Base-by-base conservation (phyloP, 30 jellyfish, hydroid and myxozoan species). In the Morbakka virulenta region DNA sequence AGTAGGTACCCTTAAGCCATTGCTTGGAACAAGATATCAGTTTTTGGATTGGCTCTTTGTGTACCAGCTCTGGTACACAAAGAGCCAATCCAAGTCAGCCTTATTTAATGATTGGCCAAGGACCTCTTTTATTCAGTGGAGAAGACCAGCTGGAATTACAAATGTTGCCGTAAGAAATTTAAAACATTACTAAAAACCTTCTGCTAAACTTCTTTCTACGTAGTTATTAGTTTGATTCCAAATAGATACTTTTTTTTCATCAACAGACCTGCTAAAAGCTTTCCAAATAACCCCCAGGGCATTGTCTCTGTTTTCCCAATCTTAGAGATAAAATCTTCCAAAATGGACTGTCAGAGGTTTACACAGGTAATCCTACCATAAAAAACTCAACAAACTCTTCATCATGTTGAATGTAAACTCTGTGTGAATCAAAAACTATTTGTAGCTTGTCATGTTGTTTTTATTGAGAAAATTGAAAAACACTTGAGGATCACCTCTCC, bases 261-360 rank as follows among this genome's bases (percentile, higher is more conserved):
- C 88, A 67, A 76, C 28, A 69, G 88, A 13, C 75, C 88, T 30
- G 88, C 63, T 27, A 76, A 35, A 14, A 76, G 84, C 67, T 76
- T 57, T 76, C 86, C 86, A 30, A 74, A 74, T 34, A 74, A 81
- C 26, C 86, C 82, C 27, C 52, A 63, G 53, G 52, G 82, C 57
- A 29, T 33, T 81, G 57, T 29, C 65, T 74, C 81, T 61, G 80
- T 74, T 35, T 63, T 50, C 21, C 79, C 67, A 57, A 50, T 57
- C 69, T 17, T 50, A 3, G 35, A 57, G 33, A 21, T 62, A 32
- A 76, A 76, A 76, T 76, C 88, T 76, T 66, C 64, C 20, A 76
- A 29, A 57, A 53, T 41, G 47, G 61, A 21, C 50, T 64, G 61
- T 49, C 84, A 57, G 62, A 76, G 85, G n/a, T 68, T 68, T 32